Base-by-base conservation (phyloP, 2,113 vertebrate genomes). In the Colinus virginianus region DNA sequence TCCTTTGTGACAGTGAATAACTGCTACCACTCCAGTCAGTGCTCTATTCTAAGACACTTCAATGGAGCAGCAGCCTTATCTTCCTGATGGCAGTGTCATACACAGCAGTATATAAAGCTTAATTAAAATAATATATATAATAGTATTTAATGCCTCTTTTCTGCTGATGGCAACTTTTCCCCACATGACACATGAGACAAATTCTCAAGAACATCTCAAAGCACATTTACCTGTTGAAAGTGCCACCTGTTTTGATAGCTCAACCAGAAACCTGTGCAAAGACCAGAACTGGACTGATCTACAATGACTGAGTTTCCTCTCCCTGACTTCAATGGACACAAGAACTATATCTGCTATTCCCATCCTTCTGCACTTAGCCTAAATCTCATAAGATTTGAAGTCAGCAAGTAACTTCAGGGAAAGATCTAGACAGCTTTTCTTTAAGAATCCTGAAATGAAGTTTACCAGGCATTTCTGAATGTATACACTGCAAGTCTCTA, bases 401-500 rank as follows among this genome's bases (percentile, higher is more conserved):
- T 58, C 4, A 77, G 69, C 6, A 2, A 5, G 9, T 13, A 72
- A 79, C 32, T 51, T 32, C 4, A 76, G 30, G 14, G 18, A 58
- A 5, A 14, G 13, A 75, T 36, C 74, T 36, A 45, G 20, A 43
- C 14, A 32, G 13, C 18, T 32, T 48, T 84, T 58, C 9, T 58
- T 70, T 51, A 90, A 69, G 17, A 7, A 74, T 13, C 18, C 40
- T 25, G 25, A 85, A 32, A 17, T 19, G 7, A 70, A 48, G 30
- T 68, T 68, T 59, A 75, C 25, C 4, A 59, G 32, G 22, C 25
- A 68, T 74, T 61, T 14, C 28, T 81, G 46, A 49, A 30, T 14
- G 1, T 0, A 4, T 17, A 67, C 2, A 49, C 32, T 26, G 55
- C 25, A 38, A 3, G 6, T 30, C n/a, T 70, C 51, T 4, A 2